phyloP scores from a whole-genome alignment of 2,113 vertebrate species.

The Cyanoramphus novaezelandiae region DNA sequence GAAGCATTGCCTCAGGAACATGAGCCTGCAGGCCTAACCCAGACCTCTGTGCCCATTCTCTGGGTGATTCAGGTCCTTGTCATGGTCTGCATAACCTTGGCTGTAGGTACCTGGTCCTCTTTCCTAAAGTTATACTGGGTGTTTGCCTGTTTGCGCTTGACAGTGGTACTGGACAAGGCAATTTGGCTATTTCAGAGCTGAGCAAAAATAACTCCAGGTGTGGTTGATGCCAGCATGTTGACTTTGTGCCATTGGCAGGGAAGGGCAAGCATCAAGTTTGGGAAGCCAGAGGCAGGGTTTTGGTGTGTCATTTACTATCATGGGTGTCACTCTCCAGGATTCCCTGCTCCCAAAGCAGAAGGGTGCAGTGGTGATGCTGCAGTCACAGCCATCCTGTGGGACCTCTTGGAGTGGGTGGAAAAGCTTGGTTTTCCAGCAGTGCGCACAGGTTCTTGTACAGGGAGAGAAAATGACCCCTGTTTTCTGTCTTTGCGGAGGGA shows the following conservation, averaged over 20 bases:
- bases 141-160: accelerated
- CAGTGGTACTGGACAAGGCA: neutral
- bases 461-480: accelerated
- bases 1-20: accelerated
- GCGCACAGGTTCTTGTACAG: neutral
- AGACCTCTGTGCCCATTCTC: neutral
- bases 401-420: neutral
- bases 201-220: neutral
- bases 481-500: neutral
- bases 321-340: neutral
- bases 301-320: neutral
- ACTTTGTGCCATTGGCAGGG: neutral
- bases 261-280: neutral
- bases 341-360: neutral
- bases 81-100: accelerated
- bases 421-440: neutral
- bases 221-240: neutral
- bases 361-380: neutral
- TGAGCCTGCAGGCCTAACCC: neutral
- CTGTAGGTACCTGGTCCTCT: neutral
- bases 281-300: neutral
- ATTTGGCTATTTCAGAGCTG: neutral
- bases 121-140: neutral
- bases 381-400: neutral
- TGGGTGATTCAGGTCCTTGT: neutral